phyloP scores from a whole-genome alignment of 1,140 invertebrate genomes.

The Cherax destructor region DNA sequence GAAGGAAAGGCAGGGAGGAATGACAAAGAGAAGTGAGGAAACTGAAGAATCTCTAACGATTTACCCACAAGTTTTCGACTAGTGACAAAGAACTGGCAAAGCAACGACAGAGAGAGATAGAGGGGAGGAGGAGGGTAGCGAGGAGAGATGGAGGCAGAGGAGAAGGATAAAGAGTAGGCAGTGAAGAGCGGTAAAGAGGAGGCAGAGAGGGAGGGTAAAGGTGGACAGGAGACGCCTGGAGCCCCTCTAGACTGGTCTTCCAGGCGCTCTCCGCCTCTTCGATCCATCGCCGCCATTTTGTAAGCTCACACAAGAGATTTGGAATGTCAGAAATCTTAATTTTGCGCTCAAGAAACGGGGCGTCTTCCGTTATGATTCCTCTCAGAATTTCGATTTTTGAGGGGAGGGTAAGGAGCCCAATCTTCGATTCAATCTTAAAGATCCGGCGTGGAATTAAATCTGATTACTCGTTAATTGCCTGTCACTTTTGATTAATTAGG shows the following conservation, averaged over 20 bases:
- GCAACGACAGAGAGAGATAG: background rate
- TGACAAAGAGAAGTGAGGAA: background rate
- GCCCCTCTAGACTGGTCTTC: slow-evolving; percentile 46
- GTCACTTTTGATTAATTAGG: slow-evolving; percentile 69
- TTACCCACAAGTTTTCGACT: no score
- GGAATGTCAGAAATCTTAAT: slow-evolving; percentile 69
- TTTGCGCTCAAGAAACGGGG: slow-evolving; percentile 45
- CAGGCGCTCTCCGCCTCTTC: slow-evolving; percentile 64
- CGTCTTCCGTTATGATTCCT: background rate
- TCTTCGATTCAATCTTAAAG: slow-evolving; percentile 10
- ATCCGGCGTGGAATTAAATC: slow-evolving; percentile 50
- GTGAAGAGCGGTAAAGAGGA: background rate
- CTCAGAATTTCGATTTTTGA: background rate
- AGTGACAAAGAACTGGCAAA: background rate
- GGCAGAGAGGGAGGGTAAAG: slow-evolving; percentile 44
- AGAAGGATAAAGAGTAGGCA: background rate
- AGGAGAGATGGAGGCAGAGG: background rate
- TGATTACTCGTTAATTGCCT: slow-evolving; percentile 63
- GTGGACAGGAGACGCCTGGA: slow-evolving; percentile 42
- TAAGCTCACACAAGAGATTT: slow-evolving; percentile 66
- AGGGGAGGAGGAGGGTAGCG: background rate
- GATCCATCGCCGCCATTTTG: slow-evolving; percentile 66
- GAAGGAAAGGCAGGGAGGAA: background rate
- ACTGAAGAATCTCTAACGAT: no score
- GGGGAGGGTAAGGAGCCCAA: background rate